phyloP scores from a whole-genome alignment of 2,888 invertebrate species.

The Tinea trinotella region DNA sequence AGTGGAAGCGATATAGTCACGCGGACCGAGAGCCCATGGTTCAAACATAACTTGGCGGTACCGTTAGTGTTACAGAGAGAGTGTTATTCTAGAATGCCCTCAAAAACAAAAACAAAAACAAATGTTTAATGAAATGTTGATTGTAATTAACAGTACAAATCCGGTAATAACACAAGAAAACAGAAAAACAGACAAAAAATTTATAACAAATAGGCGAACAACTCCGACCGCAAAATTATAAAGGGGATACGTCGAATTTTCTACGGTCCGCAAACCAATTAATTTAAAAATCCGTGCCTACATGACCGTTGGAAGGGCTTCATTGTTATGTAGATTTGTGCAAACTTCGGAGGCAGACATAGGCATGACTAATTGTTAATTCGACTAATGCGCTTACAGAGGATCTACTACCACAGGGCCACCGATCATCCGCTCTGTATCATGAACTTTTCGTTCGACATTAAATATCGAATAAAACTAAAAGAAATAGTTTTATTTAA shows the following conservation, averaged over 20 bases:
- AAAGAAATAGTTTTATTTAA: too few species aligned
- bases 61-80: too few species aligned
- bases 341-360: constrained; percentile 63
- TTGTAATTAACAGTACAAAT: neutral
- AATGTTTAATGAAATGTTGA: neutral
- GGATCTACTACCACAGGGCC: constrained; percentile 25
- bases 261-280: constrained; percentile 63
- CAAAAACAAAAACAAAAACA: too few species aligned
- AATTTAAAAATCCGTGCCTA: constrained; percentile 65
- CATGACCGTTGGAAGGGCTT: constrained; percentile 47
- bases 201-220: constrained; percentile 2
- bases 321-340: constrained; percentile 71
- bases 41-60: too few species aligned
- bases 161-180: neutral
- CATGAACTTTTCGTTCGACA: neutral
- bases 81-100: too few species aligned
- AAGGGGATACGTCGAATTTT: constrained; percentile 45
- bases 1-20: too few species aligned
- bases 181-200: constrained; percentile 1
- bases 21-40: too few species aligned
- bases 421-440: constrained; percentile 21
- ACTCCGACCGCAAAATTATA: constrained; percentile 43
- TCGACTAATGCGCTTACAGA: constrained; percentile 65
- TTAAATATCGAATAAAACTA: too few species aligned
- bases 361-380: constrained; percentile 72